Conservation (phyloP, 2,113 vertebrate genomes). For the Monopterus albus region DNA sequence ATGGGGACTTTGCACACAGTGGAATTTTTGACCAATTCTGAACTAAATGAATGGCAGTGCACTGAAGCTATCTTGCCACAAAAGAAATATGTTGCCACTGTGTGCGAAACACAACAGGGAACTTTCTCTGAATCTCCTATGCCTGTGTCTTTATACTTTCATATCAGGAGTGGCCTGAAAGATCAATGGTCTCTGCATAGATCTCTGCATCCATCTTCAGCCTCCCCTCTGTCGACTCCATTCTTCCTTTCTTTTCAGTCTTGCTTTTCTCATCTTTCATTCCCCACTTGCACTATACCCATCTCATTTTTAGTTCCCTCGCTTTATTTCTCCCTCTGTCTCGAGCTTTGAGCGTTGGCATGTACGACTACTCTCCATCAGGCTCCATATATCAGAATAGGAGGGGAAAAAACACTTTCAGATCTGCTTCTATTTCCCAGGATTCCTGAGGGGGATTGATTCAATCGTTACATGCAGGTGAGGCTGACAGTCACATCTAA, state of each 20-base stretch:
- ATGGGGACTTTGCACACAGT: conserved; percentile 1
- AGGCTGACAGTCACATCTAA: conserved; percentile 63
- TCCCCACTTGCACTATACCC: conserved; percentile 8
- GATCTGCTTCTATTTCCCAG: conserved; percentile 55
- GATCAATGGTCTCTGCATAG: conserved; percentile 42
- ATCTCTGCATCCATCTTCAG: conserved; percentile 38
- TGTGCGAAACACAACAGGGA: conserved; percentile 14
- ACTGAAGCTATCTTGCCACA: not conserved
- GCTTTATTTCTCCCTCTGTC: conserved; percentile 25
- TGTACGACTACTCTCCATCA: conserved; percentile 23
- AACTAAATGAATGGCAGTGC: conserved; percentile 42
- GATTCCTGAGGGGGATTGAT: conserved; percentile 62
- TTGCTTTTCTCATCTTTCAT: conserved; percentile 32
- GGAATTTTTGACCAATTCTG: conserved; percentile 22
- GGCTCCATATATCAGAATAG: conserved; percentile 19
- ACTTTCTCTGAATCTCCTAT: conserved; percentile 40
- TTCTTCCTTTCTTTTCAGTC: conserved; percentile 3
- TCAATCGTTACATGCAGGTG: conserved; percentile 50
- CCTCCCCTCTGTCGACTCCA: not conserved
- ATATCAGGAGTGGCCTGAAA: conserved; percentile 24
- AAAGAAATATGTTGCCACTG: conserved; percentile 34
- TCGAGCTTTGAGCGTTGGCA: conserved; percentile 29
- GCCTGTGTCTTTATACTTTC: conserved; percentile 10
- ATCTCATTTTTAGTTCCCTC: conserved; percentile 3
- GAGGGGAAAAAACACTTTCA: conserved; percentile 36